Evolutionary conservation across 2,888 invertebrate species (phyloP).

Genomic region (Bruchidius siliquastri): DNA sequence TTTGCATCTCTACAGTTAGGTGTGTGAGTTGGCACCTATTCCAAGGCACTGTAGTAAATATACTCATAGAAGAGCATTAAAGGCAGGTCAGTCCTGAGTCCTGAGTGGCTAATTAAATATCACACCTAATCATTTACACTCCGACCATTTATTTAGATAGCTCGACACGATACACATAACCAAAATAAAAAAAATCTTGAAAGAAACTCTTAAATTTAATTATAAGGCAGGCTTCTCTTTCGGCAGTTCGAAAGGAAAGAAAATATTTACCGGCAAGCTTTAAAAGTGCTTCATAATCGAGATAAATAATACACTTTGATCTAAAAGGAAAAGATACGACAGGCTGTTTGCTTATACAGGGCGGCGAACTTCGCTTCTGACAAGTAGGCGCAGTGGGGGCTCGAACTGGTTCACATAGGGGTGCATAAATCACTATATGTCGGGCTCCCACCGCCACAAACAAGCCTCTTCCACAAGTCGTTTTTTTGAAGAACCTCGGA

Average conservation of each 20-base stretch:
- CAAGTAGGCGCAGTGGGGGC: too few relatives aligned
- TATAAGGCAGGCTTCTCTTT: slow-evolving; percentile 8
- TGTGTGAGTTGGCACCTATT: not conserved
- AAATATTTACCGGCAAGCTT: slow-evolving; percentile 9
- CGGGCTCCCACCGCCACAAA: too few relatives aligned
- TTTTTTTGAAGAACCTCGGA: too few relatives aligned
- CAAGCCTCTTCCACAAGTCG: too few relatives aligned
- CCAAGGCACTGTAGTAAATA: not conserved
- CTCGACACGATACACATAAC: slow-evolving; percentile 7
- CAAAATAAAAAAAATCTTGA: slow-evolving; percentile 6
- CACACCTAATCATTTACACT: slow-evolving; percentile 8
- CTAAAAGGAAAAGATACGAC: not conserved
- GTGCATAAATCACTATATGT: too few relatives aligned
- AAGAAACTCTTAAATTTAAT: slow-evolving; percentile 11
- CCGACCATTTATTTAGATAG: slow-evolving; percentile 13
- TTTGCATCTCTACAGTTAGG: too few relatives aligned
- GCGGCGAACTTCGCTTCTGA: not conserved
- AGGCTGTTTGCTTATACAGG: not conserved
- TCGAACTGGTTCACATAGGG: too few relatives aligned
- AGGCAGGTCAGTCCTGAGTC: not conserved
- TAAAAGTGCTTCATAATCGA: slow-evolving; percentile 1
- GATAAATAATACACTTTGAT: not conserved
- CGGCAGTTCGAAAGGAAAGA: slow-evolving; percentile 6
- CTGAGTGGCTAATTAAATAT: slow-evolving; percentile 1
- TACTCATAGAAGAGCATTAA: not conserved